phyloP scores from a whole-genome alignment of 2,888 invertebrate genomes.

The Thumatha senex region DNA sequence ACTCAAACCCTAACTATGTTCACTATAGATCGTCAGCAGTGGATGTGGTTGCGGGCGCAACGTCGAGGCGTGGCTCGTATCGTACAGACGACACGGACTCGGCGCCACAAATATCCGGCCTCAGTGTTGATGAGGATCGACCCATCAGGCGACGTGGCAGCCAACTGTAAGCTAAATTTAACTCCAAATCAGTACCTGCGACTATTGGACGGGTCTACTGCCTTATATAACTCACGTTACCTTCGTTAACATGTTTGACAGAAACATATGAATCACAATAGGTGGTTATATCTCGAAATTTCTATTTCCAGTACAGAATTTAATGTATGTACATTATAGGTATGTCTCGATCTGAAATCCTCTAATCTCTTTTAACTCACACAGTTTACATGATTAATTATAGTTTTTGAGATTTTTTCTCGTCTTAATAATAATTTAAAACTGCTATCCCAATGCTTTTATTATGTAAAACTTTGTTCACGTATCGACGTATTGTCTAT shows the following conservation, averaged over 20 bases:
- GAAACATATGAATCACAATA: no score
- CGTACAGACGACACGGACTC: constrained; percentile 82
- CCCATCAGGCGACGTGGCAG: constrained; percentile 91
- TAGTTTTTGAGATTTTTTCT: no score
- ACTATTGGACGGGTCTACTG: background rate
- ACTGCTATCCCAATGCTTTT: no score
- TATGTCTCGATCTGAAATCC: no score
- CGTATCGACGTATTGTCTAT: no score
- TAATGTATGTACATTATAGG: no score
- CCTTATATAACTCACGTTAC: background rate
- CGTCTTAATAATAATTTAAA: no score
- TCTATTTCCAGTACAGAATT: no score
- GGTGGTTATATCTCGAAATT: no score
- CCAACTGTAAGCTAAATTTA: constrained; percentile 87
- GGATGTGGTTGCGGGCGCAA: constrained; percentile 89
- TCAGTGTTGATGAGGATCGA: constrained; percentile 88
- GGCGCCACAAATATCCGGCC: constrained; percentile 81
- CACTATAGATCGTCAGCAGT: constrained; percentile 89
- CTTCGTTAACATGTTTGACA: background rate
- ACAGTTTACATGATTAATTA: no score
- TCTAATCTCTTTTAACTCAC: no score
- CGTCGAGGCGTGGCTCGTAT: constrained; percentile 85
- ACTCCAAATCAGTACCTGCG: background rate
- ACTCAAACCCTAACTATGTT: background rate
- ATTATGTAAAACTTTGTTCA: no score